Conservation (phyloP, 2,113 vertebrate genomes). For the Tonatia bakeri region DNA sequence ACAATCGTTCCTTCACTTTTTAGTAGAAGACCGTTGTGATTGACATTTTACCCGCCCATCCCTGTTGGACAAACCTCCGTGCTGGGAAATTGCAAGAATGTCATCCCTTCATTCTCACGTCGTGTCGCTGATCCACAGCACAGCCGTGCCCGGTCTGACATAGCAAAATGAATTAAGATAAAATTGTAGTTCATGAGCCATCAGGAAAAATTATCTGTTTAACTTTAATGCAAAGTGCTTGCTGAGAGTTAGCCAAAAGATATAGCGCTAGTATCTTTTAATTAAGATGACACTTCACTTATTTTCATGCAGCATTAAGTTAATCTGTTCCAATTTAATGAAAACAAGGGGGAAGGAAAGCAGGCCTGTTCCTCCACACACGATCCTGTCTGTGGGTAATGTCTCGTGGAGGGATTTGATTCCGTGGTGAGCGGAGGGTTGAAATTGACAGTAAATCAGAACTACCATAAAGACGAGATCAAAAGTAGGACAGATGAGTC, state of each 20-base stretch:
- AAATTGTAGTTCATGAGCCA: background rate
- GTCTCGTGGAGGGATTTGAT: slow-evolving; percentile 8
- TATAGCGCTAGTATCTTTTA: slow-evolving; percentile 28
- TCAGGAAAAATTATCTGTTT: slow-evolving; percentile 49
- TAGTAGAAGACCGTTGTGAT: background rate
- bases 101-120: background rate
- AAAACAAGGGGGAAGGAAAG: background rate
- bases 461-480: background rate
- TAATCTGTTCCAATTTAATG: slow-evolving; percentile 55
- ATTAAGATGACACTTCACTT: slow-evolving; percentile 56
- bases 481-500: background rate
- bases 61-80: background rate
- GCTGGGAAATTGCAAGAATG: slow-evolving; percentile 9
- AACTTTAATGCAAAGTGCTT: slow-evolving; percentile 22
- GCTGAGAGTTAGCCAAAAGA: slow-evolving; percentile 39
- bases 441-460: slow-evolving; percentile 1
- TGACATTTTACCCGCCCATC: background rate
- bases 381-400: background rate
- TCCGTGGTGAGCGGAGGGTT: slow-evolving; percentile 5
- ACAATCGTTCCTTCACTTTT: background rate
- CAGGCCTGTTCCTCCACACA: background rate
- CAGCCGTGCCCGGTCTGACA: background rate
- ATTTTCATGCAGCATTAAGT: slow-evolving; percentile 61
- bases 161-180: slow-evolving; percentile 17
- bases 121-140: background rate